Conservation (phyloP, 1,140 invertebrate species). For the Drosophila yakuba region DNA sequence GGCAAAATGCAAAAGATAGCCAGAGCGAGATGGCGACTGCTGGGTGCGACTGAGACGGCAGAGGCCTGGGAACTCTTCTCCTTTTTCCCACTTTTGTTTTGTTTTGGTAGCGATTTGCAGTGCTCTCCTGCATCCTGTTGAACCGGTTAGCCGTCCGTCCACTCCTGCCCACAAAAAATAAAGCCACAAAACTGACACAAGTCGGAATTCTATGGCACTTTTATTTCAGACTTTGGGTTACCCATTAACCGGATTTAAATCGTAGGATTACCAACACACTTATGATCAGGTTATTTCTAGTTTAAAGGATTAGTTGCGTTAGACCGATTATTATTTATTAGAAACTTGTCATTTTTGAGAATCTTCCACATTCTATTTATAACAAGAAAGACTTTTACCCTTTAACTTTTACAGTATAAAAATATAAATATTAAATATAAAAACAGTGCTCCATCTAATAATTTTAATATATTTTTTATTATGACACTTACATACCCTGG, state of each 20-base stretch:
- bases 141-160: constrained; percentile 55
- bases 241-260: background rate
- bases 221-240: constrained; percentile 16
- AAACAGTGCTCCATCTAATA: too few relatives aligned
- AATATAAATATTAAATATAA: background rate
- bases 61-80: constrained; percentile 7
- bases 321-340: too few relatives aligned
- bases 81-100: constrained; percentile 58
- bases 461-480: background rate
- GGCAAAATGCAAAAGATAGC: constrained; percentile 18
- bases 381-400: too few relatives aligned
- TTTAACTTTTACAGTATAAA: too few relatives aligned
- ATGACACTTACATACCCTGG: background rate
- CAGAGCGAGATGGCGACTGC: background rate
- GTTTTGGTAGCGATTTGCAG: constrained; percentile 33
- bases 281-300: too few relatives aligned
- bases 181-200: constrained; percentile 20
- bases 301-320: too few relatives aligned
- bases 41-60: background rate
- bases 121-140: constrained; percentile 64
- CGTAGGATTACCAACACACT: too few relatives aligned
- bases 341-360: too few relatives aligned
- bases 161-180: constrained; percentile 24
- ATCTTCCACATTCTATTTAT: too few relatives aligned
- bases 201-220: constrained; percentile 11